Conservation (phyloP, 2,888 invertebrate species). For the Caenorhabditis plicata region DNA sequence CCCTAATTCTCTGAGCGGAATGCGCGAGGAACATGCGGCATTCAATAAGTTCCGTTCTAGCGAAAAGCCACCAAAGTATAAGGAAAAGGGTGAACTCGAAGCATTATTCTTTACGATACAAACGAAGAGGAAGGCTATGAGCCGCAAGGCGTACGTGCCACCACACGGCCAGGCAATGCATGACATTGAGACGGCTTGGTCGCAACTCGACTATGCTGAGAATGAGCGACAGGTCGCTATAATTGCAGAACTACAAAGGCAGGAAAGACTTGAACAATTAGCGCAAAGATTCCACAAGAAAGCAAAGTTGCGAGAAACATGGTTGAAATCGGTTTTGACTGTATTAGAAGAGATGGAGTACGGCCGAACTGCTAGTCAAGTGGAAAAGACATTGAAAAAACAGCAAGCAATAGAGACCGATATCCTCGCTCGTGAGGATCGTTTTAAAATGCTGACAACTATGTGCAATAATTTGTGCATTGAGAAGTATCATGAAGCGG, state of each 20-base stretch:
- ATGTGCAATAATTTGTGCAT: conserved; percentile 88
- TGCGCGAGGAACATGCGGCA: conserved; percentile 82
- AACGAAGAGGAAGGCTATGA: conserved; percentile 88
- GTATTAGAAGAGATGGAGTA: conserved; percentile 72
- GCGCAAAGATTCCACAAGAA: conserved; percentile 95
- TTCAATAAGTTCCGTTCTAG: conserved; percentile 94
- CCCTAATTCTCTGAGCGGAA: conserved; percentile 91
- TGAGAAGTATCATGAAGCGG: conserved; percentile 88
- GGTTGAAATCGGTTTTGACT: conserved; percentile 78
- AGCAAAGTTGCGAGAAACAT: conserved; percentile 84
- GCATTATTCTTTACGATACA: conserved; percentile 94
- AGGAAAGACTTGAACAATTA: conserved; percentile 88
- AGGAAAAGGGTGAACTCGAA: conserved; percentile 93
- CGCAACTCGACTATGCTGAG: conserved; percentile 85
- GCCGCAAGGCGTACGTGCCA: conserved; percentile 67
- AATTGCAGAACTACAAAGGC: conserved; percentile 79
- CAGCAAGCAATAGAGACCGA: conserved; percentile 97
- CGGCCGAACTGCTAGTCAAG: conserved; percentile 84
- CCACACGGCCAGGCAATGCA: conserved; percentile 75
- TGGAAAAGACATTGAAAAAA: conserved; percentile 95
- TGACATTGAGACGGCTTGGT: conserved; percentile 94
- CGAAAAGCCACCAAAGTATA: conserved; percentile 97
- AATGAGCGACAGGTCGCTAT: conserved; percentile 89
- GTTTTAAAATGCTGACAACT: conserved; percentile 87
- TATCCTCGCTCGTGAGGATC: conserved; percentile 86